These are phyloP conservation scores for Helostoma temminkii DNA, from an alignment of 2,797 vertebrate species.

Conservation along the genomic window DNA sequence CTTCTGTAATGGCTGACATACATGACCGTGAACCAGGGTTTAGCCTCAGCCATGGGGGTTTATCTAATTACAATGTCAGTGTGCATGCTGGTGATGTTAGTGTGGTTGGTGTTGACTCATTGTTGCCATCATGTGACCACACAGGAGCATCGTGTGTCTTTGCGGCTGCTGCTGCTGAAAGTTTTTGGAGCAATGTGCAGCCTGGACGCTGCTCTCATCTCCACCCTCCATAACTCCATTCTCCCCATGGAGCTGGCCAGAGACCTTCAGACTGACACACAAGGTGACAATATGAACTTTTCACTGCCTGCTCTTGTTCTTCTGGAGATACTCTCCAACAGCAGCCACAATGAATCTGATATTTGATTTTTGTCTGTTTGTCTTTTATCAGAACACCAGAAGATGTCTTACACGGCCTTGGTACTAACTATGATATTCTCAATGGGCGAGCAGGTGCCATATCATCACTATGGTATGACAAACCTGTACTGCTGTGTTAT, in stretches of 20 bases:
- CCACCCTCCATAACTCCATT: conserved; percentile 93
- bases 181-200: conserved; percentile 98
- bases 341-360: neutral
- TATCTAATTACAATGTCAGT: neutral
- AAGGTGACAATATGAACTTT: conserved; percentile 82
- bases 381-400: conserved; percentile 91
- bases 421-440: conserved; percentile 97
- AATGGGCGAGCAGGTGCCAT: conserved; percentile 97
- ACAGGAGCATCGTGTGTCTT: conserved; percentile 92
- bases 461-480: conserved; percentile 94
- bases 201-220: conserved; percentile 92
- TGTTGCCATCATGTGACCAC: conserved; percentile 16
- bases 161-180: conserved; percentile 94
- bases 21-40: neutral
- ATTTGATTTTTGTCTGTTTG: neutral
- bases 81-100: neutral
- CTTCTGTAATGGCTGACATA: no score
- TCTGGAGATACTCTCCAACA: neutral
- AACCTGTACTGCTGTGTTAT: neutral
- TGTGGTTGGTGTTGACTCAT: neutral
- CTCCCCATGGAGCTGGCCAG: conserved; percentile 97
- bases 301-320: neutral
- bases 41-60: neutral
- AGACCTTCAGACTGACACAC: conserved; percentile 94
- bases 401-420: conserved; percentile 96